Percentiles rank a stretch among this genome's conserved stretches.
phyloP scores from a whole-genome alignment of 2,888 invertebrate genomes.

The Sycophila texana region DNA sequence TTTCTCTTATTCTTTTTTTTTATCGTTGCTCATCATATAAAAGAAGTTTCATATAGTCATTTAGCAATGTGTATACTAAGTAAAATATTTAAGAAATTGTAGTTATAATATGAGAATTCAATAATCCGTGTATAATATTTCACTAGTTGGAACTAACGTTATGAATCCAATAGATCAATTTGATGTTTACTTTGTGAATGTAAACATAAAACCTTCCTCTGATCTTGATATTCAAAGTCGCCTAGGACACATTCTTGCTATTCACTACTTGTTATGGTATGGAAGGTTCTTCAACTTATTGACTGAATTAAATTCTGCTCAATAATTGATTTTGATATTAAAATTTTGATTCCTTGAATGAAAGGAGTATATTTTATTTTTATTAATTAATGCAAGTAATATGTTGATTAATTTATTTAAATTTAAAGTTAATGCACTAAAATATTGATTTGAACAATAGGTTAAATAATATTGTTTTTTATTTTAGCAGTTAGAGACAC shows the following conservation, averaged over 20 bases:
- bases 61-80: not conserved
- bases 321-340: not conserved
- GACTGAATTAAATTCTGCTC: slow-evolving; percentile 8
- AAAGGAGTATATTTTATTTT: no score
- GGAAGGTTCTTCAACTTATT: slow-evolving; percentile 37
- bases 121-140: slow-evolving; percentile 4
- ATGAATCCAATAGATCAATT: slow-evolving; percentile 7
- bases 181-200: slow-evolving; percentile 48
- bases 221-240: slow-evolving; percentile 38
- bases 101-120: not conserved
- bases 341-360: not conserved
- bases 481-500: slow-evolving; percentile 65
- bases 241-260: slow-evolving; percentile 44
- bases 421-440: not conserved
- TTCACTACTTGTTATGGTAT: slow-evolving; percentile 32
- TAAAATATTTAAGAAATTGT: not conserved
- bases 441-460: not conserved
- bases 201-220: slow-evolving; percentile 50
- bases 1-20: no score
- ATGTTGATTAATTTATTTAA: not conserved
- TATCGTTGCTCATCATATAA: no score
- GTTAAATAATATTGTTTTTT: slow-evolving; percentile 29
- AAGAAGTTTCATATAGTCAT: no score
- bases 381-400: no score
- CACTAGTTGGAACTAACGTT: not conserved